phyloP scores from a whole-genome alignment of 2,797 vertebrate genomes.

The Miichthys miiuy region DNA sequence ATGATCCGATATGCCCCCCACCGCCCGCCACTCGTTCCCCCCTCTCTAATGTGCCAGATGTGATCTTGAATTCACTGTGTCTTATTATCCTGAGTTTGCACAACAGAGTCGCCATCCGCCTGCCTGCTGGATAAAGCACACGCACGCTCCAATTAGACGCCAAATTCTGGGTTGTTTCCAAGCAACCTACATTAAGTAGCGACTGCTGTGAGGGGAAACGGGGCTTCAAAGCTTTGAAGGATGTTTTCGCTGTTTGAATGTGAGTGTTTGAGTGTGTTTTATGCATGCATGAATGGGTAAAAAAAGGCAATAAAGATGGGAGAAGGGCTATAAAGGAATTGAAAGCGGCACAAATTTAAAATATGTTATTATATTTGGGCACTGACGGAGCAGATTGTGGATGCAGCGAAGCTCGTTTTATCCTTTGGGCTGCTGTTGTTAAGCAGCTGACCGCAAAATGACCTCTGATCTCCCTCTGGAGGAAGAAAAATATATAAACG shows the following conservation, averaged over 20 bases:
- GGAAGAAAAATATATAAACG: background rate
- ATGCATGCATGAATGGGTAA: slow-evolving; percentile 25
- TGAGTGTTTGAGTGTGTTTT: slow-evolving; percentile 28
- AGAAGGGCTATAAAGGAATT: slow-evolving; percentile 3
- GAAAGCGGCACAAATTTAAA: slow-evolving; percentile 31
- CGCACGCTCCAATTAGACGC: slow-evolving; percentile 63
- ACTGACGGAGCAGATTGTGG: background rate
- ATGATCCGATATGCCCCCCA: slow-evolving; percentile 12
- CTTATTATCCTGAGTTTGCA: slow-evolving; percentile 67
- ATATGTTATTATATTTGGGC: background rate
- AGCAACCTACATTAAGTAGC: slow-evolving; percentile 77
- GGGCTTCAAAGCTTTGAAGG: slow-evolving; percentile 66
- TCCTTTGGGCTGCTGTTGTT: background rate
- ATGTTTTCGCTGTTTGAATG: slow-evolving; percentile 55
- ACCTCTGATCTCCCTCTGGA: slow-evolving; percentile 4
- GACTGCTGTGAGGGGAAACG: slow-evolving; percentile 57
- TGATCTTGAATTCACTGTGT: slow-evolving; percentile 67
- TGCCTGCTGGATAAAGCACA: slow-evolving; percentile 31
- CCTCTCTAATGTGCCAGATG: slow-evolving; percentile 50
- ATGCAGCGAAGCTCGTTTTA: slow-evolving; percentile 9
- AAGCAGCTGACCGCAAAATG: slow-evolving; percentile 24
- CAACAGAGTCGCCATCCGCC: slow-evolving; percentile 49
- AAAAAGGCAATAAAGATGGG: slow-evolving; percentile 8
- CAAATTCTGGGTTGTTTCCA: slow-evolving; percentile 78
- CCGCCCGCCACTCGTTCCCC: background rate